Evolutionary conservation across 2,113 vertebrate species (phyloP).

Genomic region (Atlantisia rogersi): DNA sequence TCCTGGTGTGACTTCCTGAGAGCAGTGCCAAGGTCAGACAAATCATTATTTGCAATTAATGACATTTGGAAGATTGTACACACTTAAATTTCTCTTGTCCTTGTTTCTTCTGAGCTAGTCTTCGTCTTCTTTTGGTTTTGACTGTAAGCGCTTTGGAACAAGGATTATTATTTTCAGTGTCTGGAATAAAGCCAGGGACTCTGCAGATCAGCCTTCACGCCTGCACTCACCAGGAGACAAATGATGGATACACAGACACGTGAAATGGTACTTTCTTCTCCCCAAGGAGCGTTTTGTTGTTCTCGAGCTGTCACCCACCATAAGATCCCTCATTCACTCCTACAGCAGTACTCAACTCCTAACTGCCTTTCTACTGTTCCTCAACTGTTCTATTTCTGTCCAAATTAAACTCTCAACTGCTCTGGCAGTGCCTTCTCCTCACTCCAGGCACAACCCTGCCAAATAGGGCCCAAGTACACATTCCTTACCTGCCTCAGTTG

Average conservation of each 20-base stretch:
- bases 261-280: background rate
- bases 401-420: background rate
- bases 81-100: background rate
- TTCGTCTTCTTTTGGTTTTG: background rate
- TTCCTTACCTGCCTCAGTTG: background rate
- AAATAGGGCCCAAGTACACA: background rate
- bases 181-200: background rate
- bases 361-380: background rate
- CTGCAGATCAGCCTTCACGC: background rate
- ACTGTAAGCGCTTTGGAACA: background rate
- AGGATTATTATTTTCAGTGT: background rate
- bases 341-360: background rate
- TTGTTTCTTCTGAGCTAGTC: background rate
- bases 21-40: conserved; percentile 33
- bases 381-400: background rate
- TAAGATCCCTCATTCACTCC: background rate
- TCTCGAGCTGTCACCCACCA: background rate
- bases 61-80: background rate
- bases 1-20: conserved; percentile 5
- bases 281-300: background rate
- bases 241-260: background rate
- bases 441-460: background rate
- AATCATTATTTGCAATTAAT: background rate
- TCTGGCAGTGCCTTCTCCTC: accelerated
- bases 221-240: background rate